Percentiles rank a stretch among this genome's conserved stretches.
Conservation (phyloP, 2,888 invertebrate genomes). For the Oxyteleia sp. region DNA sequence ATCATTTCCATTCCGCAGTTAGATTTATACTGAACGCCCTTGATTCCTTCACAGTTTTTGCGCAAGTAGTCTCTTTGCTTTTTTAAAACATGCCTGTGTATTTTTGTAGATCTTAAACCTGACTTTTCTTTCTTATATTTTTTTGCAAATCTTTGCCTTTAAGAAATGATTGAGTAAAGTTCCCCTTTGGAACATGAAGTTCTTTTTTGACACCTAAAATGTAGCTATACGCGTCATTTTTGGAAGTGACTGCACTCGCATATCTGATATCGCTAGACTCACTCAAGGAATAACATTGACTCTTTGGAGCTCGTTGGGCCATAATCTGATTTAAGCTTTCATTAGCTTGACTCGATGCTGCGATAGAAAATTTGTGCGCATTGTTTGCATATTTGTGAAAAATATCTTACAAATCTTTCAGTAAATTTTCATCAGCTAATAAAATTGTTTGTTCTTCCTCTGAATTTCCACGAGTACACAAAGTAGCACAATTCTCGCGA, state of each 20-base stretch:
- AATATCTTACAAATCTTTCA: too few relatives aligned
- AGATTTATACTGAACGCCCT: constrained; percentile 13
- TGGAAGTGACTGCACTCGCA: constrained; percentile 28
- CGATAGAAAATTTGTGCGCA: constrained; percentile 63
- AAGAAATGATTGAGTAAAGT: constrained; percentile 12
- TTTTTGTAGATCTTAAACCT: constrained; percentile 20
- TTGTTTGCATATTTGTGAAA: too few relatives aligned
- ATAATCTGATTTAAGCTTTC: constrained; percentile 75
- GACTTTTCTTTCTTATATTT: constrained; percentile 14
- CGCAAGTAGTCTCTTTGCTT: constrained; percentile 19
- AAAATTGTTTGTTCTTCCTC: too few relatives aligned
- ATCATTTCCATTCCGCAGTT: constrained; percentile 25
- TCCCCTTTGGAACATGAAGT: constrained; percentile 12
- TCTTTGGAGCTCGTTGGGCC: constrained; percentile 74
- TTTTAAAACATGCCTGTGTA: constrained; percentile 15
- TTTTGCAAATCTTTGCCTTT: constrained; percentile 18
- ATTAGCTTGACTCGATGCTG: constrained; percentile 74
- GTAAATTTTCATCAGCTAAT: too few relatives aligned
- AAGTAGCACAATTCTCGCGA: too few relatives aligned
- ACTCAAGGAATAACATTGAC: constrained; percentile 57
- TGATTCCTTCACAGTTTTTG: background rate
- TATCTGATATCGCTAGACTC: constrained; percentile 39
- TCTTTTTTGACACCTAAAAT: constrained; percentile 18
- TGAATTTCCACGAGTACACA: too few relatives aligned
- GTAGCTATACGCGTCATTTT: constrained; percentile 32